Percentiles rank a stretch among this genome's conserved stretches.
Evolutionary conservation across 2,888 invertebrate species (phyloP).

Genomic region (Trichogramma evanescens): DNA sequence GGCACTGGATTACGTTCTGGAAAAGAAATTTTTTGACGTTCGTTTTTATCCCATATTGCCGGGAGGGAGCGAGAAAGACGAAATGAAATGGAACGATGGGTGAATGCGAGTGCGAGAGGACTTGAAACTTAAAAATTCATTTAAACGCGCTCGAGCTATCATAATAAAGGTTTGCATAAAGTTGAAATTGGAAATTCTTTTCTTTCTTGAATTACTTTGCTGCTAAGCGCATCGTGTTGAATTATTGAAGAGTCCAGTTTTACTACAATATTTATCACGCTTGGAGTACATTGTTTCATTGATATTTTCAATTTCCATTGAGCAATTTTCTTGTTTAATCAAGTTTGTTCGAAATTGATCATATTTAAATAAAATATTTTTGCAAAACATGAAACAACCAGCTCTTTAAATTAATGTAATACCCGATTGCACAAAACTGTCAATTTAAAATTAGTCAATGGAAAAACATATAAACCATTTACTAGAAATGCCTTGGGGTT

Average conservation of each 20-base stretch:
- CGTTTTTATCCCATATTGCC: background rate
- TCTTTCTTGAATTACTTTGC: background rate
- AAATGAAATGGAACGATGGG: conserved; percentile 13
- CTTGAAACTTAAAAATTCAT: background rate
- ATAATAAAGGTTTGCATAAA: too few species aligned
- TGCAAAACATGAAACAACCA: background rate
- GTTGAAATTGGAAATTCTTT: background rate
- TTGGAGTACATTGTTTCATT: too few species aligned
- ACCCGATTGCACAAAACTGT: too few species aligned
- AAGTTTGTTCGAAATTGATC: too few species aligned
- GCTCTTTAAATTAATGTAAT: background rate
- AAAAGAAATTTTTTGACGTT: background rate
- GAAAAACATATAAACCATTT: conserved; percentile 5
- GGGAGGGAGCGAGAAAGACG: background rate
- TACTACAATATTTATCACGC: background rate
- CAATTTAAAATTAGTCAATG: conserved; percentile 6
- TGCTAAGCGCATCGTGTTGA: background rate
- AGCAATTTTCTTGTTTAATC: too few species aligned
- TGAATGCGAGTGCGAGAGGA: conserved; percentile 9
- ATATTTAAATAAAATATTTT: background rate
- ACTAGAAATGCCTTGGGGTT: background rate
- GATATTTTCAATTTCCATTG: too few species aligned
- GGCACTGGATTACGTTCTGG: conserved; percentile 13
- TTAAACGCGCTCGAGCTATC: background rate
- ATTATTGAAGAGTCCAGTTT: background rate